Evolutionary conservation across 1,140 invertebrate genomes (phyloP).

Genomic region (Drosophila prosaltans): DNA sequence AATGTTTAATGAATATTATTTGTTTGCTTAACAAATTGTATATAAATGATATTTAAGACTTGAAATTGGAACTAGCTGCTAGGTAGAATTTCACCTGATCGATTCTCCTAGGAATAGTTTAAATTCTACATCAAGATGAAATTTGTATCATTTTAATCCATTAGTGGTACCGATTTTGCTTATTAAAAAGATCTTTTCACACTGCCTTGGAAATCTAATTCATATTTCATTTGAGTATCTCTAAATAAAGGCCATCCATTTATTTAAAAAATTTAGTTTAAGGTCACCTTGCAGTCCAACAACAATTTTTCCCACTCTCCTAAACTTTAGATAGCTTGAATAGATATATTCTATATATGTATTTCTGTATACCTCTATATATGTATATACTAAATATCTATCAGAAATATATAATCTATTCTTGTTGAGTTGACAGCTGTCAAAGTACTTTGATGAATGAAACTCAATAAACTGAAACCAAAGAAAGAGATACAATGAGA

Average conservation of each 20-base stretch:
- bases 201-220: neutral
- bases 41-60: no score
- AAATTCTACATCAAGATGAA: no score
- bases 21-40: no score
- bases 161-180: no score
- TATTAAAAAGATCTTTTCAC: neutral
- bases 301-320: no score
- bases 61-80: no score
- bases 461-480: constrained; percentile 2
- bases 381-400: neutral
- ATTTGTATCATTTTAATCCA: no score
- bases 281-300: neutral
- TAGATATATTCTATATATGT: neutral
- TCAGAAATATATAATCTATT: neutral
- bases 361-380: neutral
- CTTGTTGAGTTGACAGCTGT: neutral
- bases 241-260: no score
- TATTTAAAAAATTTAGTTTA: neutral
- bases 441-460: constrained; percentile 10
- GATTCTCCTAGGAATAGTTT: no score
- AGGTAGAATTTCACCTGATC: no score
- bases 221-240: no score
- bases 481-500: neutral
- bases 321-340: neutral
- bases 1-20: no score